phyloP scores from a whole-genome alignment of 2,113 vertebrate species.

The Acinonyx jubatus region DNA sequence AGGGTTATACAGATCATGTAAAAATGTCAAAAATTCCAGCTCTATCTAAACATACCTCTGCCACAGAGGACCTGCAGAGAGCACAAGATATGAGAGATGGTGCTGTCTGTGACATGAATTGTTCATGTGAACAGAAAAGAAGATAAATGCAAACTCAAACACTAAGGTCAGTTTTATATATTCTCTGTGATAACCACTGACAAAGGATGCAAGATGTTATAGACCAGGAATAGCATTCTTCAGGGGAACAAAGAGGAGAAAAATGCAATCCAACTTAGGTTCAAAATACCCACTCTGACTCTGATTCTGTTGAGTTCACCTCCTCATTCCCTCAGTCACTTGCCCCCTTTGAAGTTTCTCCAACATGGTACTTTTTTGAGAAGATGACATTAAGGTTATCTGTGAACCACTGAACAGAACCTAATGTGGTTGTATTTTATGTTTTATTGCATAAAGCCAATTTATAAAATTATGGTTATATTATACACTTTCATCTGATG shows the following conservation, averaged over 20 bases:
- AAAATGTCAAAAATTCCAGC: background rate
- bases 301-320: background rate
- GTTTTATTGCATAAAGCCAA: constrained; percentile 9
- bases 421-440: background rate
- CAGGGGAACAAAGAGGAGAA: background rate
- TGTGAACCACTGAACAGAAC: background rate
- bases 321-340: background rate
- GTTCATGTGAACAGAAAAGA: background rate
- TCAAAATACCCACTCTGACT: background rate
- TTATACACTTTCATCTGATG: background rate
- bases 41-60: background rate
- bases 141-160: background rate
- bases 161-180: background rate
- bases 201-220: background rate
- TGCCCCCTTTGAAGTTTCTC: background rate
- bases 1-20: background rate
- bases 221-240: background rate
- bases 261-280: background rate
- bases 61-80: background rate
- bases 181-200: background rate
- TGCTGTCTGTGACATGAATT: background rate
- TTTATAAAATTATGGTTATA: constrained; percentile 4
- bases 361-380: background rate
- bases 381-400: background rate
- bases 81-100: background rate